Conservation (phyloP, 2,797 vertebrate genomes). For the Pogoniulus pusillus region DNA sequence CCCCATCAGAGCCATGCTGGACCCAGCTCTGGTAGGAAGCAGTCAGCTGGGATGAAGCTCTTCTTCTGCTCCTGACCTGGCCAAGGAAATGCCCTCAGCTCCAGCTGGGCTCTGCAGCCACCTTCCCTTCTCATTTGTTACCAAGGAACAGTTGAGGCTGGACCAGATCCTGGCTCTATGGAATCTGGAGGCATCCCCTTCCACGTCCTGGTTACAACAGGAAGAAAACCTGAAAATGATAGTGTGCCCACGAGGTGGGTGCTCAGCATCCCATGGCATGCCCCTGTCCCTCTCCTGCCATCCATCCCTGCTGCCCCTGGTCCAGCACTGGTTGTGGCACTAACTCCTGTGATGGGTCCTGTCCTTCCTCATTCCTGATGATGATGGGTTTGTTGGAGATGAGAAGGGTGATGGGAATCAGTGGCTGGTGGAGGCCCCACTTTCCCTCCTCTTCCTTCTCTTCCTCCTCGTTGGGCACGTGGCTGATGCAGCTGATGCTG, state of each 20-base stretch:
- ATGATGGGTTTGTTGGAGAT: constrained; percentile 51
- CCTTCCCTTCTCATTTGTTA: fast-evolving
- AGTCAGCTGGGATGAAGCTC: not conserved
- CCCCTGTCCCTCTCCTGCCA: not conserved
- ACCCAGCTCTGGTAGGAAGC: not conserved
- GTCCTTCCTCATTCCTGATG: not conserved
- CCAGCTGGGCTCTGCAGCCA: fast-evolving
- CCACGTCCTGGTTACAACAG: not conserved
- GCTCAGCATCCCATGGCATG: not conserved
- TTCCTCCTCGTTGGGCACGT: not conserved
- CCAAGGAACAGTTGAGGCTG: fast-evolving
- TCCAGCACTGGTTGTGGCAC: not conserved
- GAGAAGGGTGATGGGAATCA: constrained; percentile 26
- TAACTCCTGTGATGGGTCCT: fast-evolving
- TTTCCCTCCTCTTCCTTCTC: not conserved
- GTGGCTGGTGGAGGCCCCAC: fast-evolving
- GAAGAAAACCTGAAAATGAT: not conserved
- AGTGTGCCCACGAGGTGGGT: fast-evolving
- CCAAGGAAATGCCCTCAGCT: not conserved
- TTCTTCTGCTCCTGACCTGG: not conserved
- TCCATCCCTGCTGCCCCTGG: not conserved
- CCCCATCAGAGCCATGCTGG: fast-evolving
- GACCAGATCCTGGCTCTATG: not conserved
- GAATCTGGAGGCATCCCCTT: fast-evolving
- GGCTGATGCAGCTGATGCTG: not conserved